phyloP scores from a whole-genome alignment of 2,113 vertebrate species.

The Martes martes region DNA sequence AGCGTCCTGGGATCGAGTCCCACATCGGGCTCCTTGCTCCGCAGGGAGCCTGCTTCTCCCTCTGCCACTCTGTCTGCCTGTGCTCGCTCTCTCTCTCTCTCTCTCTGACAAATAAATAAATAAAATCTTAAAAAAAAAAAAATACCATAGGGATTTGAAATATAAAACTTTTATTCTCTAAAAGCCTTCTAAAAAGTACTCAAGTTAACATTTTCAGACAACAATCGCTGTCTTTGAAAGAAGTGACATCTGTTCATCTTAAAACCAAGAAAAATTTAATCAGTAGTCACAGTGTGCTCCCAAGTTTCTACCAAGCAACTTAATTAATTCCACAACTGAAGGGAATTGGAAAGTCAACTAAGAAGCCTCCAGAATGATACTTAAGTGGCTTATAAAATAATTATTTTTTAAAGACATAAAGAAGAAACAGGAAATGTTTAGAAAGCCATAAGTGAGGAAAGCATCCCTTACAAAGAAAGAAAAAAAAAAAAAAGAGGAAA shows the following conservation, averaged over 20 bases:
- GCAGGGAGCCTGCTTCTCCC: too few species aligned
- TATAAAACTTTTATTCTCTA: slow-evolving; percentile 25
- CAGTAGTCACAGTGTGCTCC: background rate
- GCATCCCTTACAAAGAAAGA: background rate
- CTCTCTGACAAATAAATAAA: too few species aligned
- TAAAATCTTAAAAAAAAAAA: too few species aligned
- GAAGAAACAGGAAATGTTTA: background rate
- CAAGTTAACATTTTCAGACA: slow-evolving; percentile 13
- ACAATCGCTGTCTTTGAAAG: background rate
- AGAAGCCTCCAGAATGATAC: background rate
- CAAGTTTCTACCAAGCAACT: background rate
- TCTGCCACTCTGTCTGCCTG: too few species aligned
- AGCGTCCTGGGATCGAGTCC: too few species aligned
- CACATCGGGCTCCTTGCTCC: too few species aligned
- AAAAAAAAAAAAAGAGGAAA: background rate
- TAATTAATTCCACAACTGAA: background rate
- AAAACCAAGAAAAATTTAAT: background rate
- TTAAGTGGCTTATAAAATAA: background rate
- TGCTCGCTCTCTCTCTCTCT: too few species aligned
- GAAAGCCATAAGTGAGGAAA: background rate
- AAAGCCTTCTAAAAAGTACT: background rate
- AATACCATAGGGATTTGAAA: background rate
- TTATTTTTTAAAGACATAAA: background rate
- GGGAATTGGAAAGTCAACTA: background rate
- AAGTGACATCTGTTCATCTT: slow-evolving; percentile 5